Evolutionary conservation across 30 jellyfish, hydroid and myxozoan species (phyloP), one percentile per base, ranked within the genome.

Genomic region (Aurelia sp.): DNA sequence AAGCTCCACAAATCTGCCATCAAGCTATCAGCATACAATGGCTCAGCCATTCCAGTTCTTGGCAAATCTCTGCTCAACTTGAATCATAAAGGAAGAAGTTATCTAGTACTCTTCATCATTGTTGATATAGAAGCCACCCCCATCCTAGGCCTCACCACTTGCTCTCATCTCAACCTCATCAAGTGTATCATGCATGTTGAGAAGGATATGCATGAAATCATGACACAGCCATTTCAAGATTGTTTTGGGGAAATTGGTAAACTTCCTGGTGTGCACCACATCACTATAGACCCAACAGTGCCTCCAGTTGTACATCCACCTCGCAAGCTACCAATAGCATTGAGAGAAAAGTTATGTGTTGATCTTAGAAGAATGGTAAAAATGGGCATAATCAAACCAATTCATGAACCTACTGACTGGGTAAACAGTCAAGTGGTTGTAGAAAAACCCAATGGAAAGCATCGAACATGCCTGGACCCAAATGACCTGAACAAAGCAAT

Each of bases 161-260:
- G 82, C 57, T 33, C 82, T 22, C 44, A 40, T 60, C 79, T 87
- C 62, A 68, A 87, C 71, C 87, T 78, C 5, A 51, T 87, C 47
- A 67, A 87, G 66, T 93, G 88, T 18, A 57, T 87, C 85, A 59
- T 71, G 81, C 55, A 70, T 53, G 76, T 53, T 15, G 67, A 52
- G 23, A 52, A 67, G n/a, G 35, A 23, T 37, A 40, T 50, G 78
- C 78, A 68, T 13, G 74, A 69, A 41, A 48, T 71, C 78, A 51
- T 87, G 76, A 31, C 71, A 58, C 61, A 73, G 41, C 67, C 73
- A 60, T 82, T 61, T 59, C 62, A 55, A 75, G 88, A 91, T 67
- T 91, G 98, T 57, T 74, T 86, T 91, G 96, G 97, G 7, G 96
- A 73, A 64, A 73, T 80, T 41, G 97, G 98, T 1, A 78, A 89